Evolutionary conservation across 2,113 vertebrate genomes (phyloP).

Genomic region (Apodemus speciosus): DNA sequence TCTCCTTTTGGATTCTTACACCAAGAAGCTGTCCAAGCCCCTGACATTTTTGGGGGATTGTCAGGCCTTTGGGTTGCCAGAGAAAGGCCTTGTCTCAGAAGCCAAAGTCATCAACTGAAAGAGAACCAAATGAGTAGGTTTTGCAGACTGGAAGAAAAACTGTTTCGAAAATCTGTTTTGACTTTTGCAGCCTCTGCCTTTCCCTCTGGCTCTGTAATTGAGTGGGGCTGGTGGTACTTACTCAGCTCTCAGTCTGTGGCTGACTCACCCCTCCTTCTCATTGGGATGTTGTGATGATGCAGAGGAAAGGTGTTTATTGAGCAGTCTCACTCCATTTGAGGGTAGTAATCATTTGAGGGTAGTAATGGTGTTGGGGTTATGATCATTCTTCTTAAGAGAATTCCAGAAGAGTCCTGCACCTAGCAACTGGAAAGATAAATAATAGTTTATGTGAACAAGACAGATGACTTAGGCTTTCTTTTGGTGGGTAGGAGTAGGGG

Average conservation of each 20-base stretch:
- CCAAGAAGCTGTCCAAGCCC: conserved; percentile 72
- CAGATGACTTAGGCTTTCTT: background rate
- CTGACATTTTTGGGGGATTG: conserved; percentile 78
- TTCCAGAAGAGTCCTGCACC: conserved; percentile 13
- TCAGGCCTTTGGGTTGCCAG: conserved; percentile 66
- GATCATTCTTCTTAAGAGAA: background rate
- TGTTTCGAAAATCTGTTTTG: conserved; percentile 77
- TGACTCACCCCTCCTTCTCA: conserved; percentile 69
- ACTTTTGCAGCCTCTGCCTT: conserved; percentile 76
- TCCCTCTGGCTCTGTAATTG: conserved; percentile 70
- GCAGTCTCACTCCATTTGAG: conserved; percentile 44
- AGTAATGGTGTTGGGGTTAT: background rate
- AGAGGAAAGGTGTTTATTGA: conserved; percentile 71
- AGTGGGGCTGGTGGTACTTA: conserved; percentile 62
- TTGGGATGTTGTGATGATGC: conserved; percentile 53
- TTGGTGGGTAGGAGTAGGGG: background rate
- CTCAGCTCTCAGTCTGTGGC: conserved; percentile 57
- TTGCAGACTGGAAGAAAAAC: conserved; percentile 74
- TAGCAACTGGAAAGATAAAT: conserved; percentile 12
- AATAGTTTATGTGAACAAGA: background rate
- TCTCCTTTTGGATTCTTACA: conserved; percentile 70
- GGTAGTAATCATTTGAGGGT: conserved; percentile 37
- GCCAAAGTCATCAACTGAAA: conserved; percentile 77
- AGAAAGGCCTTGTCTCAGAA: conserved; percentile 69
- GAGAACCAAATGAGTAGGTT: conserved; percentile 72